phyloP scores from a whole-genome alignment of 2,113 vertebrate species.

The Syngnathus floridae region DNA sequence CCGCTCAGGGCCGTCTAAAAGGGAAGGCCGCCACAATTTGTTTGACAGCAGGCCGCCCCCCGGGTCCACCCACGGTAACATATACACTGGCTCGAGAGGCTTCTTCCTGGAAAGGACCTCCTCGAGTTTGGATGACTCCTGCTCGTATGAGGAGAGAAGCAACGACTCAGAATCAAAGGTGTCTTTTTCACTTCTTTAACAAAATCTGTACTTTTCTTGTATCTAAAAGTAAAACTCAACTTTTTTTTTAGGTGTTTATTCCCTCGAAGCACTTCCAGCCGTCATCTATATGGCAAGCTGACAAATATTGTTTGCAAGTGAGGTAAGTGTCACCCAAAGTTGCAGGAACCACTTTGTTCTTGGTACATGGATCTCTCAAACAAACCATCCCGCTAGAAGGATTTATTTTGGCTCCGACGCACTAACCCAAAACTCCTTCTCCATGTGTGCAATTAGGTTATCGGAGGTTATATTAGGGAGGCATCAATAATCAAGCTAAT shows the following conservation, averaged over 20 bases:
- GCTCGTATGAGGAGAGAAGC: constrained; percentile 64
- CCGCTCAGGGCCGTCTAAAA: constrained; percentile 33
- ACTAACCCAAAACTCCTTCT: constrained; percentile 7
- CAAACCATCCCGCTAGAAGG: neutral
- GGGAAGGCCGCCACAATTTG: constrained; percentile 38
- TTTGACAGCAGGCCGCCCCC: constrained; percentile 50
- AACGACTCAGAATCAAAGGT: constrained; percentile 67
- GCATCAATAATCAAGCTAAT: constrained; percentile 62
- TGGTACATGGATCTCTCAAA: neutral
- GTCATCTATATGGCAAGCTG: constrained; percentile 54
- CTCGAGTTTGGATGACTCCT: constrained; percentile 53
- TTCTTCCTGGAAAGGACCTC: constrained; percentile 52
- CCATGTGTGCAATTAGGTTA: constrained; percentile 13
- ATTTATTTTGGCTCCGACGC: constrained; percentile 13
- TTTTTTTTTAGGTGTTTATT: constrained; percentile 58
- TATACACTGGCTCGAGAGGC: constrained; percentile 40
- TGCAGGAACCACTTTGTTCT: neutral
- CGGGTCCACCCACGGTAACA: constrained; percentile 28
- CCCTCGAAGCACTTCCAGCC: constrained; percentile 65
- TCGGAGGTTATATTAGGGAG: constrained; percentile 40
- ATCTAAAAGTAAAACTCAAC: constrained; percentile 55
- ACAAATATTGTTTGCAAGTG: constrained; percentile 68
- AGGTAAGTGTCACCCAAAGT: constrained; percentile 57
- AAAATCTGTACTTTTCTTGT: constrained; percentile 33
- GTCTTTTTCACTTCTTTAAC: constrained; percentile 23